A percentile compares a stretch with the other conserved stretches of the same genome.
phyloP scores from a whole-genome alignment of 2,888 invertebrate species.

The Lasioglossum zephyrum region DNA sequence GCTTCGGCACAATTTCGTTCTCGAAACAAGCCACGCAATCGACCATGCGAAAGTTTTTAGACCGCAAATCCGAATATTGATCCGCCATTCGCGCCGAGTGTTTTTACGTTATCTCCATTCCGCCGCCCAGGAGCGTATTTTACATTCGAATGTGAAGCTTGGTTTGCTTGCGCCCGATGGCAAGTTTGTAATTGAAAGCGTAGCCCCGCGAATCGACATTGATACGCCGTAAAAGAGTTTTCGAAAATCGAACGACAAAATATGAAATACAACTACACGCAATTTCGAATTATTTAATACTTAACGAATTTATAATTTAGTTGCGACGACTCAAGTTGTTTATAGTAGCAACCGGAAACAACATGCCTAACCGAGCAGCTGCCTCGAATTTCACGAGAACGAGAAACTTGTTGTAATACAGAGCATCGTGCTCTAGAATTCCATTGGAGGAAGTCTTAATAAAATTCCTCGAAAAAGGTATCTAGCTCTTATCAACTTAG shows the following conservation, averaged over 20 bases:
- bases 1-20: not conserved
- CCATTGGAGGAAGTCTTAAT: not conserved
- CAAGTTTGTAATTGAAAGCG: slow-evolving; percentile 50
- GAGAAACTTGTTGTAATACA: not conserved
- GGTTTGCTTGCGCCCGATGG: slow-evolving; percentile 31
- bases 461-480: not conserved
- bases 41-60: slow-evolving; percentile 32
- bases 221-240: not conserved
- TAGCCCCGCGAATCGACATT: not conserved
- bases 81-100: slow-evolving; percentile 39
- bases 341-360: no score
- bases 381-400: not conserved
- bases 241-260: not conserved
- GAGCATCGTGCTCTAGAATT: not conserved
- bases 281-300: no score
- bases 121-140: slow-evolving; percentile 45
- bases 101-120: slow-evolving; percentile 46
- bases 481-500: not conserved
- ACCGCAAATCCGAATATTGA: slow-evolving; percentile 51
- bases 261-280: no score
- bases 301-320: not conserved
- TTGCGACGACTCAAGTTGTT: no score
- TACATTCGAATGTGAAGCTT: slow-evolving; percentile 45
- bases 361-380: not conserved
- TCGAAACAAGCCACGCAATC: slow-evolving; percentile 7